Percentiles rank a stretch among this genome's conserved stretches.
Conservation (phyloP, 2,888 invertebrate species). For the Kryphioiulus occultus region DNA sequence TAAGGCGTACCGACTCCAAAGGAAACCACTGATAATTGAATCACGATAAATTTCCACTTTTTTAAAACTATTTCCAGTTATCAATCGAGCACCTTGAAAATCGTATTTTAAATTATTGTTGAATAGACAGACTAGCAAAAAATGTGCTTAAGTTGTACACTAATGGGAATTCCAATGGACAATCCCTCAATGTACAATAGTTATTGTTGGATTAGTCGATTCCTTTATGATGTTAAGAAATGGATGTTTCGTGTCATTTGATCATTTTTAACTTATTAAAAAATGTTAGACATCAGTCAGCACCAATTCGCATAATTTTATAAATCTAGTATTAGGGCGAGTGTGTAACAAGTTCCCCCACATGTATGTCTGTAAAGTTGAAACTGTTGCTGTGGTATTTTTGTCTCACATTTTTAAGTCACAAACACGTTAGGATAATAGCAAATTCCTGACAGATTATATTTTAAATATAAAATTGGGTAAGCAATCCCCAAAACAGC, state of each 20-base stretch:
- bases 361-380: background rate
- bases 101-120: background rate
- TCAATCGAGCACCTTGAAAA: background rate
- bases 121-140: background rate
- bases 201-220: background rate
- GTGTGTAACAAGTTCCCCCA: background rate
- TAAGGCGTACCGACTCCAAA: background rate
- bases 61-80: conserved; percentile 24
- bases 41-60: conserved; percentile 17
- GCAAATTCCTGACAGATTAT: background rate
- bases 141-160: background rate
- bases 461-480: background rate
- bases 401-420: background rate
- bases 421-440: background rate
- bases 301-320: conserved; percentile 7
- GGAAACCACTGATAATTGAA: background rate
- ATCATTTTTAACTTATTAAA: conserved; percentile 40
- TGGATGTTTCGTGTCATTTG: conserved; percentile 36
- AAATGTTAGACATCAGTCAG: background rate
- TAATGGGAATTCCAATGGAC: background rate
- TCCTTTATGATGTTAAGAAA: background rate
- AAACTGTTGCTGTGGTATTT: background rate
- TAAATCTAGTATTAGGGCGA: conserved; percentile 32
- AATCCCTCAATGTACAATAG: background rate
- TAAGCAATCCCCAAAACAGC: background rate